phyloP scores from a whole-genome alignment of 2,888 invertebrate genomes.

The Drosophila vallismaia region DNA sequence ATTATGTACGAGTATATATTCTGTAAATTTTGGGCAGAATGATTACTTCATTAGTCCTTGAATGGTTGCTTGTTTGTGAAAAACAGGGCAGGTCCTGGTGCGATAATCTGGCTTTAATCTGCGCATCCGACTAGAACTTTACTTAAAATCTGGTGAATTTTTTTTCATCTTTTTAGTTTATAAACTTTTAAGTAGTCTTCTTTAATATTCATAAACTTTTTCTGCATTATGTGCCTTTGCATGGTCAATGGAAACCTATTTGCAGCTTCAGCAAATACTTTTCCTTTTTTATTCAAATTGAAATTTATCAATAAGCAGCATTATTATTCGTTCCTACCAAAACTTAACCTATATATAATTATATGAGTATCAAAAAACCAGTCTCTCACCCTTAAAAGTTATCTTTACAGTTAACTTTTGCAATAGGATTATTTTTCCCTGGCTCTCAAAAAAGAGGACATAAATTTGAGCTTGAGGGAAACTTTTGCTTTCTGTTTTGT shows the following conservation, averaged over 20 bases:
- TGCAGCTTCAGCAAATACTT: not conserved
- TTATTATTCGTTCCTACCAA: not conserved
- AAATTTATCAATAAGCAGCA: not conserved
- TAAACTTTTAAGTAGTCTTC: conserved; percentile 15
- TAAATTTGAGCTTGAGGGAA: conserved; percentile 18
- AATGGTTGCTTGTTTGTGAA: conserved; percentile 6
- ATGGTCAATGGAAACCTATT: not conserved
- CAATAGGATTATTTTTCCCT: conserved; percentile 5
- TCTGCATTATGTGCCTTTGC: conserved; percentile 1
- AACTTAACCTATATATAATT: not conserved
- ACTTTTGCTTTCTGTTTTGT: conserved; percentile 8
- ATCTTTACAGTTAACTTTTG: conserved; percentile 12
- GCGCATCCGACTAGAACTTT: not conserved
- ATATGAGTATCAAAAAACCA: not conserved
- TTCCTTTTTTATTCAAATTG: not conserved
- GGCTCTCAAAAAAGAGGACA: not conserved
- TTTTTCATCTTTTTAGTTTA: not conserved
- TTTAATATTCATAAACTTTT: conserved; percentile 20
- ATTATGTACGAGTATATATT: conserved; percentile 34
- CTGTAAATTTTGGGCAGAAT: conserved; percentile 27
- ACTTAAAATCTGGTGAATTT: not conserved
- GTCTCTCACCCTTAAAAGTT: not conserved
- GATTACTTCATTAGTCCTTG: conserved; percentile 42
- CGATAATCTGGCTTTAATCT: not conserved
- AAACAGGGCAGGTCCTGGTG: not conserved